Evolutionary conservation across 2,113 vertebrate genomes (phyloP).

Genomic region (Hucho hucho): DNA sequence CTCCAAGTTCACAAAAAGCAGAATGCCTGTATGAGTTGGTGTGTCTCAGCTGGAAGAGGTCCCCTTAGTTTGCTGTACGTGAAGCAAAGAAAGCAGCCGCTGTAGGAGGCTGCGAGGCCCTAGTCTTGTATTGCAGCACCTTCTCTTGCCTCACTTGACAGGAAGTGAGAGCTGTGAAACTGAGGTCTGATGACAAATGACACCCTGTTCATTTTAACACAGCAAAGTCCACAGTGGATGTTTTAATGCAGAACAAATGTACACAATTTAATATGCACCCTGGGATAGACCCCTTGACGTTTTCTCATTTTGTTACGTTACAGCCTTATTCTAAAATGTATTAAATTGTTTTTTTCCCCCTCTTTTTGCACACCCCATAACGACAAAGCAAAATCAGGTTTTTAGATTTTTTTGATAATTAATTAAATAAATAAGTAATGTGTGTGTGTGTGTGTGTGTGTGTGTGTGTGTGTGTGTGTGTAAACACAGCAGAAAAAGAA

Average conservation of each 20-base stretch:
- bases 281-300: too few relatives aligned
- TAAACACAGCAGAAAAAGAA: too few relatives aligned
- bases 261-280: too few relatives aligned
- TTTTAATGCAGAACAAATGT: background rate
- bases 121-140: constrained; percentile 31
- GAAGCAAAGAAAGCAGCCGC: constrained; percentile 22
- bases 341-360: too few relatives aligned
- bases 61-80: background rate
- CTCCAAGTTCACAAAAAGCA: background rate
- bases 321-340: too few relatives aligned
- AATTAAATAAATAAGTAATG: too few relatives aligned
- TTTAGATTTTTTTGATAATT: too few relatives aligned
- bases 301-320: too few relatives aligned
- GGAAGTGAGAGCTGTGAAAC: constrained; percentile 57
- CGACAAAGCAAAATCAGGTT: too few relatives aligned
- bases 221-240: background rate
- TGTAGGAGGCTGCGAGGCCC: background rate
- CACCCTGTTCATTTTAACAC: background rate
- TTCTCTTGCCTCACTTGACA: constrained; percentile 46
- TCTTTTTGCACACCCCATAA: too few relatives aligned
- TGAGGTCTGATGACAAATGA: background rate
- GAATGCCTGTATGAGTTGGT: background rate
- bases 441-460: too few relatives aligned
- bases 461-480: too few relatives aligned
- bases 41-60: background rate